Evolutionary conservation across 2,797 vertebrate species (phyloP), one percentile per base, ranked within the genome.

Genomic region (Manis pentadactyla): DNA sequence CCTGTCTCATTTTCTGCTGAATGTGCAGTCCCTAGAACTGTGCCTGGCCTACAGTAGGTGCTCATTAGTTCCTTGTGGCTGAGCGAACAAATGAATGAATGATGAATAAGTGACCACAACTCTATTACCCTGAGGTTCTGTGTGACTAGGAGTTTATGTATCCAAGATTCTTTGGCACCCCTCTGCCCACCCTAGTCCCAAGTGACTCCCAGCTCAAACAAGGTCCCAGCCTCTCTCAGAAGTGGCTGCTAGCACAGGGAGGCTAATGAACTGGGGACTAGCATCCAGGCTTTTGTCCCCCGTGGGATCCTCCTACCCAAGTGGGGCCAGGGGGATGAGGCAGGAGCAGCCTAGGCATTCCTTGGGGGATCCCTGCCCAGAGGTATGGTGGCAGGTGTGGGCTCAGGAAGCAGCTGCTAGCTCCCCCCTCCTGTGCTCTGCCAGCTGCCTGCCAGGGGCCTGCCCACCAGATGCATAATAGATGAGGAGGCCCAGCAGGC

Each of bases 401-500:
- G 66, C 86, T 91, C 91, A 78, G 87, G 96, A 97, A 93, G 95
- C 93, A 96, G 96, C 89, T 93, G 88, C 87, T 23, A 7, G 73
- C 86, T 77, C 68, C 83, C 93, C 79, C 7, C 0, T 29, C 82
- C 94, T 46, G 46, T 55, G 71, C 84, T 77, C 81, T 69, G 81
- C 87, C 96, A 96, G 95, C 83, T 94, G 89, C 96, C 90, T 2
- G 7, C 73, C 2, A 1, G 93, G 91, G 95, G 93, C 94, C 97
- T 93, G 75, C 94, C 96, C 84, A 61, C 68, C 71, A 93, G 79
- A 93, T 98, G 49, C 93, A 97, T 97, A 96, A 97, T 97, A 93
- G 89, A 98, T 95, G 96, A 97, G 88, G 55, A 61, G 49, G 83
- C 97, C 88, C 97, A 97, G 98, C 59, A 0, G 90, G 96, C 49